phyloP scores from a whole-genome alignment of 64 coral and sea anemone species.

The Stichodactyla mertensii region DNA sequence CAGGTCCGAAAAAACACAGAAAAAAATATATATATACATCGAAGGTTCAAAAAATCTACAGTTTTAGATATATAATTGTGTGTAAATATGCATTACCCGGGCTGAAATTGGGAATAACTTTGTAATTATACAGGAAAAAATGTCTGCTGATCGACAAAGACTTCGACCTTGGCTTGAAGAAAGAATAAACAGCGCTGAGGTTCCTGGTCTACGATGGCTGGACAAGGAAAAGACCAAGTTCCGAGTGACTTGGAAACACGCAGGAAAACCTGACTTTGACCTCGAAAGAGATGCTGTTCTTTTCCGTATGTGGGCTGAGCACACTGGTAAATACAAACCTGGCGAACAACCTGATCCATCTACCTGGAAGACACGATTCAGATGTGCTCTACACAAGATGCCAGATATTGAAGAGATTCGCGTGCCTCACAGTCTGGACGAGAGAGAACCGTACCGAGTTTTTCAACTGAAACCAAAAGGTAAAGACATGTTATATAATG shows the following conservation, averaged over 20 bases:
- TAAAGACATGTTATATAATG: neutral
- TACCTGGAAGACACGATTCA: constrained; percentile 91
- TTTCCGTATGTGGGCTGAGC: constrained; percentile 82
- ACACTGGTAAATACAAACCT: constrained; percentile 59
- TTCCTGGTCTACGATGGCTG: constrained; percentile 64
- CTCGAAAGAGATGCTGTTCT: constrained; percentile 71
- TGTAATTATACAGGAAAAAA: neutral
- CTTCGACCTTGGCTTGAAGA: constrained; percentile 62
- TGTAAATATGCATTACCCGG: neutral
- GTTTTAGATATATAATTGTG: too few relatives aligned
- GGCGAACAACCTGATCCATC: constrained; percentile 86
- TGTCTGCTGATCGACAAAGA: constrained; percentile 49
- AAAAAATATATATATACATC: too few relatives aligned
- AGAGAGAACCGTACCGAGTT: constrained; percentile 73
- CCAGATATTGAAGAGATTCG: constrained; percentile 69
- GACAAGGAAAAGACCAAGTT: constrained; percentile 51
- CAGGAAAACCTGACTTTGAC: constrained; percentile 87
- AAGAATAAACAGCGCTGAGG: constrained; percentile 61
- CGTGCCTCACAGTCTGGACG: constrained; percentile 51
- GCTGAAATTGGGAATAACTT: neutral
- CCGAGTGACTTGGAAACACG: constrained; percentile 86
- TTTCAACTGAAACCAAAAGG: constrained; percentile 64
- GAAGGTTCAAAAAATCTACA: too few relatives aligned
- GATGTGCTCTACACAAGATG: constrained; percentile 86
- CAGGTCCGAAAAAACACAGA: too few relatives aligned